Evolutionary conservation across 35 echinoderm and acorn worm genomes (phyloP).

Genomic region (Patiria miniata): DNA sequence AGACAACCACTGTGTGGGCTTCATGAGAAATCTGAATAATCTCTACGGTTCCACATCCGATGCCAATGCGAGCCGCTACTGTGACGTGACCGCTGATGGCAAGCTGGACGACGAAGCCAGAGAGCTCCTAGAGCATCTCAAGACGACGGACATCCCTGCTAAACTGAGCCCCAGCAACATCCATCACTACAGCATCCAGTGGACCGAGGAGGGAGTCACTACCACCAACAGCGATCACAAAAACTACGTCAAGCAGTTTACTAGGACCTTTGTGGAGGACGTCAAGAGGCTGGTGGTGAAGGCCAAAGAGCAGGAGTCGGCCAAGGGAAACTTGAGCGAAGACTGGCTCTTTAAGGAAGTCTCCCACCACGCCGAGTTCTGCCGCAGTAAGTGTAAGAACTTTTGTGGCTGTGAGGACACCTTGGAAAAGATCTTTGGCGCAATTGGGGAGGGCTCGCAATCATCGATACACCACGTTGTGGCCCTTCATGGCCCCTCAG

Average conservation of each 20-base stretch:
- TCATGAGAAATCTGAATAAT: slow-evolving; percentile 75
- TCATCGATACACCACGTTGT: slow-evolving; percentile 49
- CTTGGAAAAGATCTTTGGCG: slow-evolving; percentile 49
- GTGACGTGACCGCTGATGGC: slow-evolving; percentile 47
- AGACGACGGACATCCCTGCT: slow-evolving; percentile 65
- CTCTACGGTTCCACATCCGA: slow-evolving; percentile 54
- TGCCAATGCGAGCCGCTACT: slow-evolving; percentile 48
- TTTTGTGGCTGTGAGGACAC: slow-evolving; percentile 87
- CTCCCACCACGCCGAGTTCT: slow-evolving; percentile 87
- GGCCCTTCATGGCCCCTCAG: slow-evolving; percentile 70
- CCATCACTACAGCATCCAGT: slow-evolving; percentile 60
- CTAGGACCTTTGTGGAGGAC: slow-evolving; percentile 54
- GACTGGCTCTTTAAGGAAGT: slow-evolving; percentile 71
- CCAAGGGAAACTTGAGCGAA: slow-evolving; percentile 43
- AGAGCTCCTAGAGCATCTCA: slow-evolving; percentile 60
- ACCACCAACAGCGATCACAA: slow-evolving; percentile 36
- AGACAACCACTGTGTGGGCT: slow-evolving; percentile 78
- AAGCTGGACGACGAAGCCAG: slow-evolving; percentile 62
- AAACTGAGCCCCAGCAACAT: slow-evolving; percentile 58
- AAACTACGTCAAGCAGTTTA: slow-evolving; percentile 72
- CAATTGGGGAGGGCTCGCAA: slow-evolving; percentile 26
- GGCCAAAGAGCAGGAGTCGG: slow-evolving; percentile 40
- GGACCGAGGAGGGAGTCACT: slow-evolving; percentile 77
- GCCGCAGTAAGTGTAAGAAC: slow-evolving; percentile 69
- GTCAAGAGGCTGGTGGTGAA: slow-evolving; percentile 61